A percentile compares a stretch with the other conserved stretches of the same genome.
Conservation (phyloP, 2,797 vertebrate genomes). For the Phalanger gymnotis region DNA sequence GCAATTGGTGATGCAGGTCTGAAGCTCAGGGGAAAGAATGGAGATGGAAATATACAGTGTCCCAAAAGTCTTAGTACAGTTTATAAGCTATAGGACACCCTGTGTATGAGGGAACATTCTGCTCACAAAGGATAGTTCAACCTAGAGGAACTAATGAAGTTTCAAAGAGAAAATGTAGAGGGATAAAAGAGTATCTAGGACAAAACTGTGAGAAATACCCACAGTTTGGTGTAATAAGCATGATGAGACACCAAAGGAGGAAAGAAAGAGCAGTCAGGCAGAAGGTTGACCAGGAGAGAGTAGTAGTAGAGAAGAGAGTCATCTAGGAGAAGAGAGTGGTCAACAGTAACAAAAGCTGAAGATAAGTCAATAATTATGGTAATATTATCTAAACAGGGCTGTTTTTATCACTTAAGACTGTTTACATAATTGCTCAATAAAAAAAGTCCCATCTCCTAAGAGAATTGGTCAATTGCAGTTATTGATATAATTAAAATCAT, state of each 20-base stretch:
- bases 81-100: background rate
- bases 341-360: background rate
- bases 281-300: no score
- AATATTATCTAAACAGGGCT: background rate
- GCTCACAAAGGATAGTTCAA: background rate
- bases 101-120: background rate
- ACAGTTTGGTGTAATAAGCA: background rate
- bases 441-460: background rate
- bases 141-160: background rate
- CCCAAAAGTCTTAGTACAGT: no score
- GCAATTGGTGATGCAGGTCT: background rate
- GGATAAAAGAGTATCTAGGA: background rate
- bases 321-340: background rate
- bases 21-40: background rate
- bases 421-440: background rate
- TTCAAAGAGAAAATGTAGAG: background rate
- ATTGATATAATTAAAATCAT: background rate
- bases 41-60: background rate
- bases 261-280: background rate
- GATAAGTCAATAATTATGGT: background rate
- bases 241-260: background rate
- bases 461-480: background rate
- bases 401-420: background rate
- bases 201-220: background rate
- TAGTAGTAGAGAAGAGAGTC: background rate